Base-by-base conservation (phyloP, 2,888 invertebrate genomes). In the Petrolisthes manimaculis region DNA sequence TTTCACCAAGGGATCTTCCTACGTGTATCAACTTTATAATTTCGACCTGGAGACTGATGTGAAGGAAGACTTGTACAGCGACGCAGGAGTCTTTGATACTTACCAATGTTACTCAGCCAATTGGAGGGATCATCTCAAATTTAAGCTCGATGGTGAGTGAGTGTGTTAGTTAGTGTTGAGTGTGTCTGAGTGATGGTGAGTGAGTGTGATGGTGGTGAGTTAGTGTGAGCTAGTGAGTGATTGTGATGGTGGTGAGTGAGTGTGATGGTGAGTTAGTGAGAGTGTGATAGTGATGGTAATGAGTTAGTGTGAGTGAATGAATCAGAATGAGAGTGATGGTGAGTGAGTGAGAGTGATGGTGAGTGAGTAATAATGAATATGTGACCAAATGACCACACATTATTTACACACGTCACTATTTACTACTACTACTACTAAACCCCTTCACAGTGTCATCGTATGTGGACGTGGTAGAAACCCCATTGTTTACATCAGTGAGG, bases 81-180 rank as follows among this genome's bases (percentile, higher is more conserved):
- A 83, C 53, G 69, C 67, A 9, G 78, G 83, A 18, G 56, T 37
- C 21, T 87, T 87, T 51, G 87, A 87, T 12, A 78, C 80, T 14
- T 87, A 83, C 71, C 24, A 79, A 53, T 87, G 87, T 18, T 87
- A 79, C 71, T 87, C 87, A 3, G 71, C 87, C 55, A 83, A 87
- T 56, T 87, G 83, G 83, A 87, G 83, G 71, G 83, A 87, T 18
- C 83, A 83, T 37, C 87, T 87, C 6, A 78, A 56, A 51, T 87
- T 87, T 18, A 78, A 74, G n/a, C 74, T 87, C 6, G 87, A 87
- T 75, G 78, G 87, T 87, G 78, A 83, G 87, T 53, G 53, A 37
- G 37, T 87, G 78, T 79, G 87, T 53, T 21, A 37, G 37, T 37
- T 37, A 37, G 37, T 37, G 37, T 37, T 37, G 37, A 37, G 37